Base-by-base conservation (phyloP, 2,888 invertebrate genomes). In the Stenichneumon culpator region DNA sequence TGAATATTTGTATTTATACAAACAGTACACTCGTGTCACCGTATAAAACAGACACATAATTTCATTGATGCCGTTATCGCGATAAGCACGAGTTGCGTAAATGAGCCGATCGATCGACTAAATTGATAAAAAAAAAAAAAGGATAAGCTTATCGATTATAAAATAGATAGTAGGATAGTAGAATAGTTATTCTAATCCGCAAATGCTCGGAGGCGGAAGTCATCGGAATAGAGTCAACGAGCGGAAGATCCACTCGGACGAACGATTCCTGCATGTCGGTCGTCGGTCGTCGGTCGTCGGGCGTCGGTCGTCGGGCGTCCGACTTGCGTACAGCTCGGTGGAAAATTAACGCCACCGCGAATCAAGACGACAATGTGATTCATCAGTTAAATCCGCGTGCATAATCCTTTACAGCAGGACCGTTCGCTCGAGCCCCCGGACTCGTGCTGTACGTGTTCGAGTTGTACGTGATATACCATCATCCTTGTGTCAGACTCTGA, bases 291-390 rank as follows among this genome's bases (percentile, higher is more conserved):
- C 70, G 79, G 81, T 57, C 69, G 54, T 39, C 28, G 25, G 36
- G 28, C 36, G 57, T 84, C 82, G 79, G 81, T 57, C 69, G 54
- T 39, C 28, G 25, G 36, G 28, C 36, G 57, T 60, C 70, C 47
- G 60, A 47, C 25, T 32, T 72, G 79, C 32, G 57, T 52, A 60
- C 28, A n/a, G 60, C 28, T 1, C 57, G n/a, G 32, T 68, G n/a
- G 74, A 93, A 93, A 94, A 94, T 94, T 93, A 94, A 94, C 93
- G 93, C 93, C 93, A 91, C 90, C 92, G 92, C 93, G 93, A 94
- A 94, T 94, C 94, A 93, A 94, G 93, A 94, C 93, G 94, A 94
- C 94, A 94, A 94, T 94, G 94, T 94, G 94, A 94, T 94, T 94
- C 94, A 94, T 94, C 94, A 94, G 94, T 94, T 94, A 93, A 94